These are phyloP conservation scores for Camptogramma bilineatum DNA, from an alignment of 2,888 invertebrate genomes.

Conservation along the genomic window DNA sequence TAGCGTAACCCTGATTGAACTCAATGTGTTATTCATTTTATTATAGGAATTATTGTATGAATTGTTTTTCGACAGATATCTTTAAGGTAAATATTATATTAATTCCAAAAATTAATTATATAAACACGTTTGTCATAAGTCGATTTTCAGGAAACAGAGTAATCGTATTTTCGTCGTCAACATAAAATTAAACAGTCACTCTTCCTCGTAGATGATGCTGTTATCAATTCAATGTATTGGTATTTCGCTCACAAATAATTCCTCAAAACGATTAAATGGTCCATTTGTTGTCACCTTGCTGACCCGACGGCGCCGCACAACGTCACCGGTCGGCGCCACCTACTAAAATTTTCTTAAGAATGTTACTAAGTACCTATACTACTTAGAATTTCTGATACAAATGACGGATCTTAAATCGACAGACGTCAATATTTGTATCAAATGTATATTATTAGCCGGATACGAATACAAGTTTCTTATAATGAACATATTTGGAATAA, in stretches of 20 bases:
- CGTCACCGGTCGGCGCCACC: slow-evolving; percentile 43
- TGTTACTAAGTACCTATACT: slow-evolving; percentile 54
- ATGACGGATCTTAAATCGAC: slow-evolving; percentile 45
- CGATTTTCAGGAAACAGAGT: slow-evolving; percentile 9
- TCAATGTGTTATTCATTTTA: neutral
- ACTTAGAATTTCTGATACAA: slow-evolving; percentile 51
- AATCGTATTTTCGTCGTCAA: neutral
- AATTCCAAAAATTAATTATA: neutral
- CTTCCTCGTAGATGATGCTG: slow-evolving; percentile 15
- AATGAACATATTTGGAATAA: slow-evolving; percentile 53
- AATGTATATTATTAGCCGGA: slow-evolving; percentile 49
- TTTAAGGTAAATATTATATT: too few relatives aligned
- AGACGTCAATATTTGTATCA: slow-evolving; percentile 59
- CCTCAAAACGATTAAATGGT: slow-evolving; percentile 32
- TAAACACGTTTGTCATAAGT: neutral
- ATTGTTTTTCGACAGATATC: neutral
- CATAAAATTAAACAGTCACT: slow-evolving; percentile 20
- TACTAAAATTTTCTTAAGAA: slow-evolving; percentile 58
- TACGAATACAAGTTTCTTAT: slow-evolving; percentile 58
- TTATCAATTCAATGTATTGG: slow-evolving; percentile 36
- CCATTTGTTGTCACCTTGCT: slow-evolving; percentile 40
- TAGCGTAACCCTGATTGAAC: slow-evolving; percentile 4
- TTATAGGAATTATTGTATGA: neutral
- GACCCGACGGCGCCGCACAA: slow-evolving; percentile 42
- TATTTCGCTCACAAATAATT: slow-evolving; percentile 37